A percentile compares a stretch with the other conserved stretches of the same genome.
phyloP scores from a whole-genome alignment of 2,113 vertebrate genomes.

The Caranx melampygus region DNA sequence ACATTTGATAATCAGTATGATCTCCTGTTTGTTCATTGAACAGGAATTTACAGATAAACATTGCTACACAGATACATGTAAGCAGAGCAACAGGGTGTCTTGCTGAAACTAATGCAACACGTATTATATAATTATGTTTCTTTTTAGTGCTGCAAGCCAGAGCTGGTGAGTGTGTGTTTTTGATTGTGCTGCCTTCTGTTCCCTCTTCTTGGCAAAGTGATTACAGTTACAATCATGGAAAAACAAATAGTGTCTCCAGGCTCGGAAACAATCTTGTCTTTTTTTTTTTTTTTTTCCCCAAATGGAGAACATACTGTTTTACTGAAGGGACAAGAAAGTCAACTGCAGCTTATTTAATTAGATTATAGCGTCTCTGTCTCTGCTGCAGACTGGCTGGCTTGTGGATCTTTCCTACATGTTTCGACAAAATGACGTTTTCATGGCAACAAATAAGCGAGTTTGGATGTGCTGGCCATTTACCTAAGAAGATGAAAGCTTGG shows the following conservation, averaged over 20 bases:
- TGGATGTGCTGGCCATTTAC: constrained; percentile 47
- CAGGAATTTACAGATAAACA: neutral
- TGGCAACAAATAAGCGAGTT: constrained; percentile 40
- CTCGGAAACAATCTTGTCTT: constrained; percentile 58
- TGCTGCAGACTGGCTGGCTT: constrained; percentile 56
- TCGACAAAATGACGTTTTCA: constrained; percentile 37
- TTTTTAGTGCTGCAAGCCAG: neutral
- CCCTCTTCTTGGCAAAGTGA: constrained; percentile 45
- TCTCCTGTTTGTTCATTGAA: neutral
- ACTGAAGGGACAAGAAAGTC: constrained; percentile 41
- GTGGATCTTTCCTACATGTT: constrained; percentile 26
- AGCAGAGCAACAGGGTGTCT: neutral
- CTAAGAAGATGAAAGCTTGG: constrained; percentile 16
- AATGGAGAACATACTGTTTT: constrained; percentile 43
- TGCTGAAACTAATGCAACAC: constrained; percentile 1
- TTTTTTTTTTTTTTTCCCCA: constrained; percentile 30
- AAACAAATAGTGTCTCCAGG: constrained; percentile 68
- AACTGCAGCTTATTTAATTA: constrained; percentile 66
- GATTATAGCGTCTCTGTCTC: constrained; percentile 37
- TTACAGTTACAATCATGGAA: constrained; percentile 61
- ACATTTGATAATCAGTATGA: neutral
- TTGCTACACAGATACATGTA: too few relatives aligned
- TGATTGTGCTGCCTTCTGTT: constrained; percentile 16
- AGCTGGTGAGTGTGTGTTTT: neutral
- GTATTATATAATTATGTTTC: constrained; percentile 9